phyloP scores from a whole-genome alignment of 1,140 invertebrate genomes.

The Neuroterus valhalla region DNA sequence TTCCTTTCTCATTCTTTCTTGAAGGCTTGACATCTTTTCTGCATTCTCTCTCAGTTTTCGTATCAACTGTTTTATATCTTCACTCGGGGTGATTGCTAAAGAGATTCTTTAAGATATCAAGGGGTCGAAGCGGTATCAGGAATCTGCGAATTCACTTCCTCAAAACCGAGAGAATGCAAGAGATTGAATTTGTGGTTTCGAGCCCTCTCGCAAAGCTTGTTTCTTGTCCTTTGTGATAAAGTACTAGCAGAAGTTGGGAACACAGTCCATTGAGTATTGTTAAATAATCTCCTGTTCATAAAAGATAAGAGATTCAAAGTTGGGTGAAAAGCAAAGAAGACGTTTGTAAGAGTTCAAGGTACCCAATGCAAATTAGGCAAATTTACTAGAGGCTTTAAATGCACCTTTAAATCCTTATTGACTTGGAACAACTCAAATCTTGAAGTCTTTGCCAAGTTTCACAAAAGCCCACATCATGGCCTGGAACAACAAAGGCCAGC shows the following conservation, averaged over 20 bases:
- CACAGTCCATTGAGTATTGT: neutral
- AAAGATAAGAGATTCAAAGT: neutral
- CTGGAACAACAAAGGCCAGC: slow-evolving; percentile 9
- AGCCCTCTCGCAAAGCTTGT: too few species aligned
- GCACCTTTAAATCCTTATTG: neutral
- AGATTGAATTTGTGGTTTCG: too few species aligned
- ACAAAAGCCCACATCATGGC: slow-evolving; percentile 5
- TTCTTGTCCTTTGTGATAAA: neutral
- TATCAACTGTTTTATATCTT: too few species aligned
- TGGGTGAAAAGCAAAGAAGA: neutral
- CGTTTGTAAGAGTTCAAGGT: slow-evolving; percentile 1
- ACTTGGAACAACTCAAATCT: slow-evolving; percentile 4
- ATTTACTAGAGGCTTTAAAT: slow-evolving; percentile 16
- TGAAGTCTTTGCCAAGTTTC: slow-evolving; percentile 17
- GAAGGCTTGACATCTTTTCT: too few species aligned
- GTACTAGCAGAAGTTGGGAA: neutral
- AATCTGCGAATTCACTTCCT: too few species aligned
- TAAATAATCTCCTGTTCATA: neutral
- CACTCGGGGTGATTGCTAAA: too few species aligned
- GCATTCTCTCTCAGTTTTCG: too few species aligned
- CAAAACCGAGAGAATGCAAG: too few species aligned
- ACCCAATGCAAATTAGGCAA: slow-evolving; percentile 14
- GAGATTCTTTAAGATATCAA: too few species aligned
- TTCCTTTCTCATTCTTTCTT: too few species aligned
- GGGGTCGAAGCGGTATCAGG: too few species aligned